These are phyloP conservation scores for Metopia argyrocephala DNA, from an alignment of 2,888 invertebrate species.

Conservation along the genomic window DNA sequence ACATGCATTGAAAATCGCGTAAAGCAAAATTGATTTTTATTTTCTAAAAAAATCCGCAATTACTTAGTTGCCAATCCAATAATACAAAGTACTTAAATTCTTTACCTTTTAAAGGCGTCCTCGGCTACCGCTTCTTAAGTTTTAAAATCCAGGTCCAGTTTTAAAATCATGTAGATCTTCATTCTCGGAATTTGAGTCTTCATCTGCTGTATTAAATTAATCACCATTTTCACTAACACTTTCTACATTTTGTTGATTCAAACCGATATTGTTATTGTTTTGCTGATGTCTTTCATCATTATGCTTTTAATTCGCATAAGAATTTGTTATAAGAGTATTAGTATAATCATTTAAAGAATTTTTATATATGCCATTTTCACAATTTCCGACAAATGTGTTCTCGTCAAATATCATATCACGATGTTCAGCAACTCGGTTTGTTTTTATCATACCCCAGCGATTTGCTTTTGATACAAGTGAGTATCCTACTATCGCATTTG, in stretches of 20 bases:
- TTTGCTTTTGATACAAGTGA: constrained; percentile 42
- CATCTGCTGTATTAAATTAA: constrained; percentile 16
- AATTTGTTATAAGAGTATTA: too few species aligned
- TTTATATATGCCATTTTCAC: neutral
- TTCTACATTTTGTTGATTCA: neutral
- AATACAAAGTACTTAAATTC: constrained; percentile 33
- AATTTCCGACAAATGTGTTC: neutral
- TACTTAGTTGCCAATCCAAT: too few species aligned
- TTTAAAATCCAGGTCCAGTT: too few species aligned
- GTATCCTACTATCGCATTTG: too few species aligned
- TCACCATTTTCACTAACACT: neutral
- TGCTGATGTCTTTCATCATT: too few species aligned
- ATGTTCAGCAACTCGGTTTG: constrained; percentile 26
- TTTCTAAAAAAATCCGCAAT: too few species aligned
- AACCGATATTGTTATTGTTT: too few species aligned
- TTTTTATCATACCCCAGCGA: constrained; percentile 43
- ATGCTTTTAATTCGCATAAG: neutral
- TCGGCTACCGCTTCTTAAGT: too few species aligned
- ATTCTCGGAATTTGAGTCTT: too few species aligned
- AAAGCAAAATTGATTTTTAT: too few species aligned
- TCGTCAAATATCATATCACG: constrained; percentile 52
- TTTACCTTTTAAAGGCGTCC: constrained; percentile 40
- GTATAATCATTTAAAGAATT: constrained; percentile 2
- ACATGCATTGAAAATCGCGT: too few species aligned
- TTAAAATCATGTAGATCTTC: too few species aligned